Conservation (phyloP, 2,113 vertebrate genomes). For the Apeltes quadracus region DNA sequence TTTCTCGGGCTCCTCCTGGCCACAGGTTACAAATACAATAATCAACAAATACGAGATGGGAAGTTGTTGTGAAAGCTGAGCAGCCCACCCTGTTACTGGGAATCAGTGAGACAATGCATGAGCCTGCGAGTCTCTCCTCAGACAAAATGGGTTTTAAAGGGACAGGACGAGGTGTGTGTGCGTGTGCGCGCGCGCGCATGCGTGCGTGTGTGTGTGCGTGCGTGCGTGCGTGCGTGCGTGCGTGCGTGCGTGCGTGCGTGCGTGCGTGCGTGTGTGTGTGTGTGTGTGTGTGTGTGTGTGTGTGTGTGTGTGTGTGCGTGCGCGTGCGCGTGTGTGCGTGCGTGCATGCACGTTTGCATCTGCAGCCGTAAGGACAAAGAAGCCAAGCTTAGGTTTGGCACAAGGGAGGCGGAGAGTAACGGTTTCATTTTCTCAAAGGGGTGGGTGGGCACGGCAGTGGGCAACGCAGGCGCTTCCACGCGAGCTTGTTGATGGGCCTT, state of each 20-base stretch:
- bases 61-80: constrained; percentile 38
- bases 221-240: not conserved
- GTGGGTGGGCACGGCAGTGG: constrained; percentile 55
- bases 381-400: constrained; percentile 39
- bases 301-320: not conserved
- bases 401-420: constrained; percentile 50
- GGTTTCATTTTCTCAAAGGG: constrained; percentile 52
- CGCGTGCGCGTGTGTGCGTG: not conserved
- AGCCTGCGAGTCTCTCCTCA: constrained; percentile 34
- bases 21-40: constrained; percentile 22
- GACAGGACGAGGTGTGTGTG: constrained; percentile 8
- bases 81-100: constrained; percentile 19
- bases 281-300: not conserved
- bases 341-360: not conserved
- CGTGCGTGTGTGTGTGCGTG: not conserved
- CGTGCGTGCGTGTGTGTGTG: not conserved
- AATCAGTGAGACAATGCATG: constrained; percentile 39
- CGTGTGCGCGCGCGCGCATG: too few relatives aligned
- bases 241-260: not conserved
- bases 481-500: constrained; percentile 56
- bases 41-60: constrained; percentile 21
- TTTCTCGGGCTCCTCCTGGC: constrained; percentile 43
- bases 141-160: constrained; percentile 32
- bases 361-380: constrained; percentile 57
- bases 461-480: constrained; percentile 55